Base-by-base conservation (phyloP, 2,888 invertebrate species). In the Eudasyphora cyanicolor region DNA sequence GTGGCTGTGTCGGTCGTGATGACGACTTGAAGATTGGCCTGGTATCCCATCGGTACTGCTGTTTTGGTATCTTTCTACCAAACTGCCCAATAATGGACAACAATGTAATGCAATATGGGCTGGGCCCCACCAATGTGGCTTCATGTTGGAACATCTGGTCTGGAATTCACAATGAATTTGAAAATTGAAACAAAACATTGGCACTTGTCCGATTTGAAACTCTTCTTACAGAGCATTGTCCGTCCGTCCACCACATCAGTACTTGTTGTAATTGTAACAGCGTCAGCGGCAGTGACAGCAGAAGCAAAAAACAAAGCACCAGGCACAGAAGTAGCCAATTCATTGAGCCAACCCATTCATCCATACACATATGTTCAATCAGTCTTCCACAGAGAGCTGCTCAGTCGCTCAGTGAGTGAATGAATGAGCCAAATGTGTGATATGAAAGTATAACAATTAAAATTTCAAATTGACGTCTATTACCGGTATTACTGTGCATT, bases 131-230 rank as follows among this genome's bases (percentile, higher is more conserved):
- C 24, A 60, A 49, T 27, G 73, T 74, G 69, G 60, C 78, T 62
- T 19, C 70, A 35, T 24, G 38, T 35, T 67, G 70, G 42, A 62
- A 2, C 74, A 77, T 74, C 49, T 67, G 42, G 74, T 79, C 2
- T 60, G 74, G 62, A 80, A 80, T 80, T 70, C 21, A 54, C 45
- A 80, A 80, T 80, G 76, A 77, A 75, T 77, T 57, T 70, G 69
- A 74, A 24, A 42, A 29, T 0, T 69, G 71, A 77, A 77, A 69
- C 74, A 80, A 74, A 45, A 74, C 49, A 75, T 77, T 84, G 75
- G 71, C 83, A 80, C 75, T 84, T 84, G 77, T 78, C 64, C 45
- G 67, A 57, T 45, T 62, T 19, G 27, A 21, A 38, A 24, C 64
- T 42, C 62, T 76, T 73, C 49, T 42, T 21, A n/a, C n/a, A n/a